Conservation (phyloP, 2,113 vertebrate species). For the Seriola aureovittata region DNA sequence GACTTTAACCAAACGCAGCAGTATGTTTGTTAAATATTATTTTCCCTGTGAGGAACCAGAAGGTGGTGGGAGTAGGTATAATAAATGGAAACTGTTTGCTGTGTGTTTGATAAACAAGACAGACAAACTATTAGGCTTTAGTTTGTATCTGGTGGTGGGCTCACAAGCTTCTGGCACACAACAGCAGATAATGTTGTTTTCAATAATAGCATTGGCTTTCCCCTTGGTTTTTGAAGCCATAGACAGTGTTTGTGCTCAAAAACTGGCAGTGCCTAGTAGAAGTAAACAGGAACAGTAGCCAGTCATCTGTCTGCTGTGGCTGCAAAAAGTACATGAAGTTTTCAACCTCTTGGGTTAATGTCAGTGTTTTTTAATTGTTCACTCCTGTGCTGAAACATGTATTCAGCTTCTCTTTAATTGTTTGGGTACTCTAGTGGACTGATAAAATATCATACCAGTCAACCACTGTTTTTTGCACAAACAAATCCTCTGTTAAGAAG, state of each 20-base stretch:
- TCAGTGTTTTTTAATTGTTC: conserved; percentile 13
- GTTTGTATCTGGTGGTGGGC: conserved; percentile 51
- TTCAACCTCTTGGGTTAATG: conserved; percentile 23
- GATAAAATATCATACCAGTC: background rate
- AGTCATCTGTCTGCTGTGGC: conserved; percentile 13
- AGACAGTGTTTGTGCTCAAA: conserved; percentile 39
- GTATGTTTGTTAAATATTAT: conserved; percentile 80
- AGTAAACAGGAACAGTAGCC: conserved; percentile 32
- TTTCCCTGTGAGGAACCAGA: conserved; percentile 61
- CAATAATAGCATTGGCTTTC: conserved; percentile 41
- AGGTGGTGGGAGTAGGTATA: conserved; percentile 64
- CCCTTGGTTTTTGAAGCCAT: conserved; percentile 40
- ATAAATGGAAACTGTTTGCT: conserved; percentile 60
- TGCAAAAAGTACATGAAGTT: conserved; percentile 14
- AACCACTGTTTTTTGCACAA: background rate
- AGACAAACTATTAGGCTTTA: conserved; percentile 44
- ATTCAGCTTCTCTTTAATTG: conserved; percentile 24
- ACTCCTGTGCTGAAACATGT: background rate
- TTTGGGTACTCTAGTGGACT: conserved; percentile 9
- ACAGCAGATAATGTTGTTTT: conserved; percentile 54
- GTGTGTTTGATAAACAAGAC: conserved; percentile 49
- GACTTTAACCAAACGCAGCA: conserved; percentile 68
- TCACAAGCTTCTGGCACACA: conserved; percentile 42
- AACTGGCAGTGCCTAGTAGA: conserved; percentile 10
- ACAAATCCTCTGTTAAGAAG: background rate